A percentile compares a stretch with the other conserved stretches of the same genome.
Conservation (phyloP, 1,140 invertebrate genomes). For the Atta colombica region DNA sequence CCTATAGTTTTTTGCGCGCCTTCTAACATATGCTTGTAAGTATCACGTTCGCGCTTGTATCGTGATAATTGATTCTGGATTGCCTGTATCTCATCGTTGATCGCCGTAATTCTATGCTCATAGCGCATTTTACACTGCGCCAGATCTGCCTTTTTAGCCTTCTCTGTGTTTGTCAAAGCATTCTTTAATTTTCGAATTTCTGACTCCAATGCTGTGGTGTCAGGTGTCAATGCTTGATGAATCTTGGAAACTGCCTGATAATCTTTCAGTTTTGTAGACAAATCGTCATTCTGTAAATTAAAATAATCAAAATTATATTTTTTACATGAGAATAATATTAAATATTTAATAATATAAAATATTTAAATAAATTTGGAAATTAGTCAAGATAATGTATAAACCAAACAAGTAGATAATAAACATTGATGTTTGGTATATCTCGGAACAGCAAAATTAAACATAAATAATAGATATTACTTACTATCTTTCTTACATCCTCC, state of each 20-base stretch:
- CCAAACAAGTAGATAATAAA: conserved; percentile 8
- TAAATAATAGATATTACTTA: conserved; percentile 59
- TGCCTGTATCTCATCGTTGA: conserved; percentile 94
- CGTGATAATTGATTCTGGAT: conserved; percentile 92
- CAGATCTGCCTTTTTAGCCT: conserved; percentile 93
- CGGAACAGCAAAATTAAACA: not conserved
- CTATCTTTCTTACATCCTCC: conserved; percentile 85
- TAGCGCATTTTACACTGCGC: conserved; percentile 95
- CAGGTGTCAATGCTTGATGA: conserved; percentile 92
- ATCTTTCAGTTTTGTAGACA: conserved; percentile 93
- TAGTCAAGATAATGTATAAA: conserved; percentile 4
- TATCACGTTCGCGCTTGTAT: conserved; percentile 95
- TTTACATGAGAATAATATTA: no score
- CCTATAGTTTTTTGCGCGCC: conserved; percentile 93
- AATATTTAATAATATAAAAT: not conserved
- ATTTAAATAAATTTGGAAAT: not conserved
- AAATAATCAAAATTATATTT: not conserved
- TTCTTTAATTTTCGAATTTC: conserved; percentile 91
- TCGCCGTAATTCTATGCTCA: conserved; percentile 94
- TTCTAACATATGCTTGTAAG: conserved; percentile 96
- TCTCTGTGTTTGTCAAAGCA: conserved; percentile 92
- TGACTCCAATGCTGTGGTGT: conserved; percentile 91
- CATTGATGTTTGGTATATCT: conserved; percentile 1
- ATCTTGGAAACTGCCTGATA: conserved; percentile 94
- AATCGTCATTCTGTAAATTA: conserved; percentile 91